Conservation (phyloP, 2,888 invertebrate genomes). For the Diloba caeruleocephala region DNA sequence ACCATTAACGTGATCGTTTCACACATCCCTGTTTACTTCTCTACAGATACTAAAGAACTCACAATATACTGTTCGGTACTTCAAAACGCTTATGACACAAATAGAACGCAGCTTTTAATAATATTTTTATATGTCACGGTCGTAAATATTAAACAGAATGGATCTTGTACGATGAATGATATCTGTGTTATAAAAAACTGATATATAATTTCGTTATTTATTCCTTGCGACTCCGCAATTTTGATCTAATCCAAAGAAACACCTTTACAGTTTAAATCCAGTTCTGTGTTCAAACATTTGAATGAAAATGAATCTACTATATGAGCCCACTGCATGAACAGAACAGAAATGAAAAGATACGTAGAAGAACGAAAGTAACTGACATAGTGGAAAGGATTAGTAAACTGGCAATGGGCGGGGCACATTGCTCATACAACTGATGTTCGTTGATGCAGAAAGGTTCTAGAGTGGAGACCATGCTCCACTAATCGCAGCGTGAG, state of each 20-base stretch:
- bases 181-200: slow-evolving; percentile 13
- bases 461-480: too few relatives aligned
- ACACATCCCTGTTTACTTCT: slow-evolving; percentile 3
- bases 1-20: slow-evolving; percentile 23
- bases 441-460: too few relatives aligned
- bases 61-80: slow-evolving; percentile 11
- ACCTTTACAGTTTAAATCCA: slow-evolving; percentile 1
- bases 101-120: slow-evolving; percentile 22
- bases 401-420: too few relatives aligned
- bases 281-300: too few relatives aligned
- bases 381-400: too few relatives aligned
- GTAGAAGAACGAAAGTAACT: too few relatives aligned
- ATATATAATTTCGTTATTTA: slow-evolving; percentile 2
- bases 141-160: slow-evolving; percentile 23
- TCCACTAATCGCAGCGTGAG: too few relatives aligned
- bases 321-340: too few relatives aligned
- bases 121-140: slow-evolving; percentile 18
- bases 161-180: slow-evolving; percentile 12
- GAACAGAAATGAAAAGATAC: too few relatives aligned
- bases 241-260: not conserved
- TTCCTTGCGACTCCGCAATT: too few relatives aligned
- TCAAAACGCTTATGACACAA: slow-evolving; percentile 12
- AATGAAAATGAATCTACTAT: too few relatives aligned
- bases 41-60: slow-evolving; percentile 15
- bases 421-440: too few relatives aligned